These are phyloP conservation scores for Lamellibrachia columna DNA, from an alignment of 2,888 invertebrate species.

Conservation along the genomic window DNA sequence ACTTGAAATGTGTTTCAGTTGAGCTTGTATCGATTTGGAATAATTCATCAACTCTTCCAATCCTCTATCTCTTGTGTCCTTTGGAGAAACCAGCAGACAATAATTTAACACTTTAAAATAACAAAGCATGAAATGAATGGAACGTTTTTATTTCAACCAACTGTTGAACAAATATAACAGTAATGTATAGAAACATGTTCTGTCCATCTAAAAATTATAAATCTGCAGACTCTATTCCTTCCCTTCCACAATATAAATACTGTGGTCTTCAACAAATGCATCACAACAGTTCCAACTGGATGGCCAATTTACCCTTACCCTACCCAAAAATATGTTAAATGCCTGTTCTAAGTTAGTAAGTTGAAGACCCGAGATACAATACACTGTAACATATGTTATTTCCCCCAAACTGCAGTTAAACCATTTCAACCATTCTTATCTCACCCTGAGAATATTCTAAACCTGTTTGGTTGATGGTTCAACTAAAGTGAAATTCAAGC, in stretches of 20 bases:
- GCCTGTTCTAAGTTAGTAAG: background rate
- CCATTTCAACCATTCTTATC: too few relatives aligned
- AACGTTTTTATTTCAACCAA: slow-evolving; percentile 7
- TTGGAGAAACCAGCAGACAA: too few relatives aligned
- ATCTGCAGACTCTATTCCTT: background rate
- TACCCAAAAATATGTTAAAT: background rate
- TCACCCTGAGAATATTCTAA: too few relatives aligned
- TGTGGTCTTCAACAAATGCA: background rate
- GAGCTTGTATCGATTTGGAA: too few relatives aligned
- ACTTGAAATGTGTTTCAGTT: background rate
- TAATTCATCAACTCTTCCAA: too few relatives aligned
- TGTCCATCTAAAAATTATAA: background rate
- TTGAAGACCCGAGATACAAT: background rate
- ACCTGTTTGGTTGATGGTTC: background rate
- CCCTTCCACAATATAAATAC: background rate
- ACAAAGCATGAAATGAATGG: background rate
- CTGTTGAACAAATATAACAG: background rate
- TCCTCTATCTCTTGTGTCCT: too few relatives aligned
- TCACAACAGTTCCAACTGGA: background rate
- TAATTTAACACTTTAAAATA: background rate
- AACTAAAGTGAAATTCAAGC: background rate
- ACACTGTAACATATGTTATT: too few relatives aligned
- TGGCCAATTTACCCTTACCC: background rate
- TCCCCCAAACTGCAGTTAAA: too few relatives aligned
- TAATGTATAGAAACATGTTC: background rate